phyloP scores from a whole-genome alignment of 64 coral and sea anemone genomes.

The Platygyra sinensis region DNA sequence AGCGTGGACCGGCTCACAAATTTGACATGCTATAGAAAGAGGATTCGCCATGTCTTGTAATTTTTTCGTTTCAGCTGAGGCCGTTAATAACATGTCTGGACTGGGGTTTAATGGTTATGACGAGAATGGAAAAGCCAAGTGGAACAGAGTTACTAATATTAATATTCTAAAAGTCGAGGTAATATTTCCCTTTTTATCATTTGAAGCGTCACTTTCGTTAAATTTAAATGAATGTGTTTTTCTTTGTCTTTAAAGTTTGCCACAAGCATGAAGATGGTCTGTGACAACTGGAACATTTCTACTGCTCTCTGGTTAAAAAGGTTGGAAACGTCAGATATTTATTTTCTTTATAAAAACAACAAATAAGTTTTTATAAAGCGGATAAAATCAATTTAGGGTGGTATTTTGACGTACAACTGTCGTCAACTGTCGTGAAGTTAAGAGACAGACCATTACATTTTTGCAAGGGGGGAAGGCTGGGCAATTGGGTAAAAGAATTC shows the following conservation, averaged over 20 bases:
- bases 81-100: conserved; percentile 69
- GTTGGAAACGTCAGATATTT: neutral
- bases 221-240: neutral
- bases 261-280: neutral
- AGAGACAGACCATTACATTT: too few species aligned
- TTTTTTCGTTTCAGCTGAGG: conserved; percentile 52
- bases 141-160: conserved; percentile 59
- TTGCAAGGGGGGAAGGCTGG: too few species aligned
- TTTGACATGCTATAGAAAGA: neutral
- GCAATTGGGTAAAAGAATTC: too few species aligned
- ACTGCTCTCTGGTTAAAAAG: neutral
- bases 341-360: neutral
- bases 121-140: conserved; percentile 40
- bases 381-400: too few species aligned
- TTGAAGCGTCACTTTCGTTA: too few species aligned
- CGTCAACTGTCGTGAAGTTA: too few species aligned
- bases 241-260: neutral
- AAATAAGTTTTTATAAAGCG: too few species aligned
- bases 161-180: conserved; percentile 46
- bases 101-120: conserved; percentile 85
- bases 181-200: neutral
- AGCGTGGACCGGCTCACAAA: too few species aligned
- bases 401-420: too few species aligned
- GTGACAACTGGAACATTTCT: neutral
- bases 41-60: too few species aligned